phyloP scores from a whole-genome alignment of 2,113 vertebrate genomes.

The Barnardius zonarius region DNA sequence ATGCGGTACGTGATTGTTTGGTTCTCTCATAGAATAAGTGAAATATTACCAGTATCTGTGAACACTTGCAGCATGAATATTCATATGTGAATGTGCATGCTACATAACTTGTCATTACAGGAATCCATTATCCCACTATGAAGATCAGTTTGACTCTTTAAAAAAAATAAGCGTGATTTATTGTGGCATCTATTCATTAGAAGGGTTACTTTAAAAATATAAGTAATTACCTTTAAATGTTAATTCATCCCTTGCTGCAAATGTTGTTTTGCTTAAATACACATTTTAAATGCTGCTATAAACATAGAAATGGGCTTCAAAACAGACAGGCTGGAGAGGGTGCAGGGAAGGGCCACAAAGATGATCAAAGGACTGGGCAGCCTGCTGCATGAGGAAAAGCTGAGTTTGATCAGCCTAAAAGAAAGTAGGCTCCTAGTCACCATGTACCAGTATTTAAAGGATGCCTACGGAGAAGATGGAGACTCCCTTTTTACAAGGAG shows the following conservation, averaged over 20 bases:
- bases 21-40: constrained; percentile 12
- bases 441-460: neutral
- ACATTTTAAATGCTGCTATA: neutral
- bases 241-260: constrained; percentile 6
- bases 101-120: constrained; percentile 21
- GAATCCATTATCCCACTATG: neutral
- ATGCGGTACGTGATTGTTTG: constrained; percentile 7
- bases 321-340: neutral
- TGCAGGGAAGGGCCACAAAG: neutral
- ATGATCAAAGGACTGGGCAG: neutral
- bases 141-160: constrained; percentile 1
- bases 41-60: constrained; percentile 35
- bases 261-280: constrained; percentile 11
- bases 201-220: constrained; percentile 30
- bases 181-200: constrained; percentile 6
- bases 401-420: neutral
- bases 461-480: neutral
- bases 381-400: neutral
- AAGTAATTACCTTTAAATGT: constrained; percentile 31
- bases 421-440: neutral
- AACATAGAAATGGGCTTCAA: neutral
- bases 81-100: constrained; percentile 4
- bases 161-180: neutral
- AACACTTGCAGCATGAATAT: constrained; percentile 37
- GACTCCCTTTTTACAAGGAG: neutral